A percentile compares a stretch with the other conserved stretches of the same genome.
These are phyloP conservation scores for Lytechinus pictus DNA, from an alignment of 35 echinoderm and acorn worm genomes.

Conservation along the genomic window DNA sequence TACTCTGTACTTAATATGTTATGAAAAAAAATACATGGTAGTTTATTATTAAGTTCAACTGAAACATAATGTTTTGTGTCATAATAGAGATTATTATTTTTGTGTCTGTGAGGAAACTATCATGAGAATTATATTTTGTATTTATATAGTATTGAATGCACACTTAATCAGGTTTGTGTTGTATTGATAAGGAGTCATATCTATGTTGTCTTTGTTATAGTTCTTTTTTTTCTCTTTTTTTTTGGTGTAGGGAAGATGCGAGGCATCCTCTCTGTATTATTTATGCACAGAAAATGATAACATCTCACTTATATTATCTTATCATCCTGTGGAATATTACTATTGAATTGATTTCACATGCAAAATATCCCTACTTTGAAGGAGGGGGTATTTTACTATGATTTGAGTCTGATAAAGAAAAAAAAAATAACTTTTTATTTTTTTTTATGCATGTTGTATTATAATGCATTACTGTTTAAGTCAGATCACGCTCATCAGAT, in stretches of 20 bases:
- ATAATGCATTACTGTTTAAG: too few species aligned
- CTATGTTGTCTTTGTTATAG: background rate
- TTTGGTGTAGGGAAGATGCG: background rate
- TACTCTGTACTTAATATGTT: conserved; percentile 6
- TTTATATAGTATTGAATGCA: conserved; percentile 6
- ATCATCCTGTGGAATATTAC: too few species aligned
- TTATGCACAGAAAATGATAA: background rate
- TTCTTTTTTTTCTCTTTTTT: background rate
- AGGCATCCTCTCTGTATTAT: background rate
- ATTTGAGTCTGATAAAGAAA: too few species aligned
- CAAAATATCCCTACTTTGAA: too few species aligned
- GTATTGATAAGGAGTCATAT: background rate
- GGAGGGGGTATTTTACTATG: too few species aligned
- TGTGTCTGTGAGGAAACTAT: background rate
- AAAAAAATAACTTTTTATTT: too few species aligned
- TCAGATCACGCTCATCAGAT: too few species aligned
- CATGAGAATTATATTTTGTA: conserved; percentile 20
- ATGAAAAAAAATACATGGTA: conserved; percentile 20
- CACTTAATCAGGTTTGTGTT: background rate
- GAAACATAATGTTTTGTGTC: background rate
- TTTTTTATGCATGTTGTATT: too few species aligned
- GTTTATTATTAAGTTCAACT: background rate
- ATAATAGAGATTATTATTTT: conserved; percentile 9
- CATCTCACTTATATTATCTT: background rate
- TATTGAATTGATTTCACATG: too few species aligned